A percentile compares a stretch with the other conserved stretches of the same genome.
Conservation (phyloP, 1,140 invertebrate species). For the Eupristina koningsbergeri region DNA sequence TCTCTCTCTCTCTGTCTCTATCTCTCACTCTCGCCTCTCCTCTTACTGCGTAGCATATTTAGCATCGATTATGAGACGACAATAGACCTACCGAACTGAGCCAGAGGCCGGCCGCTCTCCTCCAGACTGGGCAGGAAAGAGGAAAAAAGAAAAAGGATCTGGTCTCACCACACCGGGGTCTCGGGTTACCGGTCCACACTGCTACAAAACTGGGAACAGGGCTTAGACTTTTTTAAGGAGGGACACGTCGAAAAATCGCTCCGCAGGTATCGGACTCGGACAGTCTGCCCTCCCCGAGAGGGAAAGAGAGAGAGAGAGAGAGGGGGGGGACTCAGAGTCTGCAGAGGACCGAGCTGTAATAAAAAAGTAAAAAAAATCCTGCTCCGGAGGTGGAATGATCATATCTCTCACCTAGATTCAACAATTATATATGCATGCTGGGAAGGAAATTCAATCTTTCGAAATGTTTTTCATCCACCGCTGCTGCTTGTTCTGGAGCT, state of each 20-base stretch:
- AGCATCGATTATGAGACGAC: constrained; percentile 67
- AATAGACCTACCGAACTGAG: constrained; percentile 64
- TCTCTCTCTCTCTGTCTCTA: constrained; percentile 34
- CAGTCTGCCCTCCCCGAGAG: neutral
- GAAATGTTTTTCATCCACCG: constrained; percentile 41
- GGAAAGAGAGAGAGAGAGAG: neutral
- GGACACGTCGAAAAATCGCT: constrained; percentile 26
- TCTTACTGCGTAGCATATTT: constrained; percentile 55
- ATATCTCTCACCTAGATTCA: constrained; percentile 43
- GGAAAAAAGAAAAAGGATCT: constrained; percentile 15
- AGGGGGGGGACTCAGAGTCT: neutral
- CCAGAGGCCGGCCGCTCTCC: constrained; percentile 11
- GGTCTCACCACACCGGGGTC: neutral
- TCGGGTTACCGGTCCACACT: constrained; percentile 27
- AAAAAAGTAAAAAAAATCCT: constrained; percentile 8
- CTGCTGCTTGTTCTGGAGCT: neutral
- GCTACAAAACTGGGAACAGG: too few relatives aligned
- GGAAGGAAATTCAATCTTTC: constrained; percentile 44
- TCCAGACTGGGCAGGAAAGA: constrained; percentile 17
- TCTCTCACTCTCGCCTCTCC: constrained; percentile 45
- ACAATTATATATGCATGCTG: constrained; percentile 40
- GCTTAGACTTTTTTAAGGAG: neutral
- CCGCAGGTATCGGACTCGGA: constrained; percentile 17
- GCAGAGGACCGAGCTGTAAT: neutral
- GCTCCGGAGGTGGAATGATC: constrained; percentile 16